phyloP scores from a whole-genome alignment of 2,113 vertebrate species.

The Empidonax traillii region DNA sequence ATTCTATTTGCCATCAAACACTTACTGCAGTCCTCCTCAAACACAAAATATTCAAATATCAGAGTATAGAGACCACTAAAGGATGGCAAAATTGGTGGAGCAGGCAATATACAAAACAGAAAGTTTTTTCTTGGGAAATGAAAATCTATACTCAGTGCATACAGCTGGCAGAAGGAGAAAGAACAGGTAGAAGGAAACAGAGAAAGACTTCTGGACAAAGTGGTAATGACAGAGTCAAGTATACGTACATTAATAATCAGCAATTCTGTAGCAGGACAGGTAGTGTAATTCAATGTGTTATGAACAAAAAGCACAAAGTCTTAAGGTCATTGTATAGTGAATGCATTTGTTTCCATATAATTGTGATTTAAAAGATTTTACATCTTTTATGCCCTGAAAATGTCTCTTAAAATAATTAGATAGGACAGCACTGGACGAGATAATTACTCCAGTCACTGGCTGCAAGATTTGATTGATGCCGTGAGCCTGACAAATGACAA shows the following conservation, averaged over 20 bases:
- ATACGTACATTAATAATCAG: neutral
- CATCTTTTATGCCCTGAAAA: conserved; percentile 25
- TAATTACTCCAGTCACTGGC: neutral
- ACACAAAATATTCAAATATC: neutral
- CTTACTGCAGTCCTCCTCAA: neutral
- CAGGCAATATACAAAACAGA: neutral
- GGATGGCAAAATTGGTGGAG: neutral
- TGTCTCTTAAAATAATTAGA: conserved; percentile 55
- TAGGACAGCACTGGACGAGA: neutral
- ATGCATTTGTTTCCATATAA: neutral
- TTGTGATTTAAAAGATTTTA: conserved; percentile 28
- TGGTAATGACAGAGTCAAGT: neutral
- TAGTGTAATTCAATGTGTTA: neutral
- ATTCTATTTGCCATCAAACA: neutral
- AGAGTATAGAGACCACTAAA: neutral
- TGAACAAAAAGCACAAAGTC: neutral
- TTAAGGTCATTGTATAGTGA: neutral
- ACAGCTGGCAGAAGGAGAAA: neutral
- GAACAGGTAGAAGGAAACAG: neutral
- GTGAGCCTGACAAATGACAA: neutral
- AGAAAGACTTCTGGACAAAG: neutral
- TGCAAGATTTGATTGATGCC: conserved; percentile 18
- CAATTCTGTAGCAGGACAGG: accelerated
- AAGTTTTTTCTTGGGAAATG: neutral
- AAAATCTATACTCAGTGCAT: neutral